A percentile compares a stretch with the other conserved stretches of the same genome.
Conservation (phyloP, 1,140 invertebrate species). For the Eumaeus atala region DNA sequence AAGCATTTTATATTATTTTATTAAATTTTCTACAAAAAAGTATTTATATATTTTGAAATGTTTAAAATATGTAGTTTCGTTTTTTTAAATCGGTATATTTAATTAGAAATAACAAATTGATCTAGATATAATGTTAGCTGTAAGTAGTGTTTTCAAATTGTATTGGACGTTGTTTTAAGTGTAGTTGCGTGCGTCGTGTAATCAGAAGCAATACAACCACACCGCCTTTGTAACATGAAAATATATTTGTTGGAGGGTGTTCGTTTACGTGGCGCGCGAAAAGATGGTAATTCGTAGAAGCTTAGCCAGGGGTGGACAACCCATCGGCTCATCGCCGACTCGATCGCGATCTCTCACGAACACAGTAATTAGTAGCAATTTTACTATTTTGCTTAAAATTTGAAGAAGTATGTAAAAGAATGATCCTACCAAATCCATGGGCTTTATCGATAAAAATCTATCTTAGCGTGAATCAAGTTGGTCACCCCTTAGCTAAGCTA, state of each 20-base stretch:
- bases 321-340: background rate
- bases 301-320: background rate
- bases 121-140: constrained; percentile 62
- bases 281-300: too few species aligned
- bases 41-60: constrained; percentile 55
- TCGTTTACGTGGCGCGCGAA: background rate
- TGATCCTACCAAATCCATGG: too few species aligned
- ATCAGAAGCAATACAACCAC: constrained; percentile 55
- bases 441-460: too few species aligned
- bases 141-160: constrained; percentile 76
- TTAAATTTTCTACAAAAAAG: constrained; percentile 38
- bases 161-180: constrained; percentile 66
- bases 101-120: constrained; percentile 70
- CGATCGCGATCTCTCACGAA: background rate
- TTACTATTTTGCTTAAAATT: background rate
- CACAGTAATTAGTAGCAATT: background rate
- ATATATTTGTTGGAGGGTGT: constrained; percentile 27
- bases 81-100: constrained; percentile 53
- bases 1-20: constrained; percentile 38
- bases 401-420: background rate
- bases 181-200: constrained; percentile 38
- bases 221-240: constrained; percentile 41
- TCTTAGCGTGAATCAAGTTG: too few species aligned
- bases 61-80: constrained; percentile 31
- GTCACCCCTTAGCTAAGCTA: too few species aligned